Percentiles rank a stretch among this genome's conserved stretches.
Evolutionary conservation across 2,888 invertebrate species (phyloP).

Genomic region (Coremacera marginata): DNA sequence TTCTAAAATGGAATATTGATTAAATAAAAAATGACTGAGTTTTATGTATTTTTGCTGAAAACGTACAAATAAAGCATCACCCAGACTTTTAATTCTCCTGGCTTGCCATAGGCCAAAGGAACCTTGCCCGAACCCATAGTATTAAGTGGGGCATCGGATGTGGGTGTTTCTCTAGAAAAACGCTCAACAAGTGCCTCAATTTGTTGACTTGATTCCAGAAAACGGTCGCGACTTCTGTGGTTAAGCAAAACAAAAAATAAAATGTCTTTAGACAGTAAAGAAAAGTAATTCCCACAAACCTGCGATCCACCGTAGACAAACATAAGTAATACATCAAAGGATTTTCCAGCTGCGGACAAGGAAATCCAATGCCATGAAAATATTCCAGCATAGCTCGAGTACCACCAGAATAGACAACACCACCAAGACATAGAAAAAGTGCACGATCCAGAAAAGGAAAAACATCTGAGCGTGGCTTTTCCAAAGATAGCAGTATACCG

Average conservation of each 20-base stretch:
- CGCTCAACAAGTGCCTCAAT: conserved; percentile 92
- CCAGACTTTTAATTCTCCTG: conserved; percentile 77
- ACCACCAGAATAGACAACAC: conserved; percentile 91
- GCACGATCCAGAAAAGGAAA: conserved; percentile 94
- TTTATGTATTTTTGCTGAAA: neutral
- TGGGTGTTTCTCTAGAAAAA: conserved; percentile 87
- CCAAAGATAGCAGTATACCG: conserved; percentile 91
- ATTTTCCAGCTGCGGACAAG: conserved; percentile 96
- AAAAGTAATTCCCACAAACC: conserved; percentile 51
- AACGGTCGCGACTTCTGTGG: conserved; percentile 83
- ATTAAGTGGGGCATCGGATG: conserved; percentile 74
- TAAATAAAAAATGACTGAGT: neutral
- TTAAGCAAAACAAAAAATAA: neutral
- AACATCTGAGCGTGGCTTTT: conserved; percentile 93
- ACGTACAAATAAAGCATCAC: conserved; percentile 77
- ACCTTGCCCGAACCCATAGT: conserved; percentile 75
- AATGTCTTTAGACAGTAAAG: neutral
- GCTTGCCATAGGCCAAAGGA: conserved; percentile 81
- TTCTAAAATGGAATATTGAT: conserved; percentile 69
- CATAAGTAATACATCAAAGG: conserved; percentile 95
- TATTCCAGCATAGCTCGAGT: conserved; percentile 94
- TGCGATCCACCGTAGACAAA: conserved; percentile 74
- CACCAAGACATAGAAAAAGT: conserved; percentile 89
- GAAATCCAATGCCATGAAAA: conserved; percentile 95
- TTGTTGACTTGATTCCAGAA: conserved; percentile 93